These are phyloP conservation scores for Laterallus jamaicensis DNA, from an alignment of 2,113 vertebrate species.

Conservation along the genomic window DNA sequence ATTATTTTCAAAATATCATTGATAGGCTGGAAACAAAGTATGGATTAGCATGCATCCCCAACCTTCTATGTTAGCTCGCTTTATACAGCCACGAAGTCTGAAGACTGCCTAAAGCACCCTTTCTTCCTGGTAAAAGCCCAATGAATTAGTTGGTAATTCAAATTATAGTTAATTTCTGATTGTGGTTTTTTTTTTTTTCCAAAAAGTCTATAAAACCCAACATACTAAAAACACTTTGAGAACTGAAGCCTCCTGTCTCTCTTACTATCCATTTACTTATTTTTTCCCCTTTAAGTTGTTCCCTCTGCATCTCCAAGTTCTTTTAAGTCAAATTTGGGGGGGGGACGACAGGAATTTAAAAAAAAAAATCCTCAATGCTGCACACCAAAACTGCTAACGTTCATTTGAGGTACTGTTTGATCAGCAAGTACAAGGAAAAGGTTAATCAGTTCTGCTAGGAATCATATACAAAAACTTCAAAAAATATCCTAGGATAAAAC, in stretches of 20 bases:
- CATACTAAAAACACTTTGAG: neutral
- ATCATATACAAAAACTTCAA: neutral
- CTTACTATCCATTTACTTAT: neutral
- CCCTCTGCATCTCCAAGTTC: neutral
- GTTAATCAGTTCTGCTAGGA: neutral
- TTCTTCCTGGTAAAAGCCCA: neutral
- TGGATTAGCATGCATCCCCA: neutral
- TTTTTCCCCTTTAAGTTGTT: neutral
- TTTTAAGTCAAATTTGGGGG: neutral
- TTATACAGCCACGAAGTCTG: neutral
- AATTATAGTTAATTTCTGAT: neutral
- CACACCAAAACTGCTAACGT: neutral
- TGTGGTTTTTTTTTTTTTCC: neutral
- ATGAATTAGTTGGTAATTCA: neutral
- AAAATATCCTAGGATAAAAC: neutral
- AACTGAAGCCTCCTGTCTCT: neutral
- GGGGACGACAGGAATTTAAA: neutral
- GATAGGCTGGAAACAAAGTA: neutral
- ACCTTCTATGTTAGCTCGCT: neutral
- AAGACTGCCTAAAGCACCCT: neutral
- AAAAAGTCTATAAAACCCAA: neutral
- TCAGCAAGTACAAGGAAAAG: neutral
- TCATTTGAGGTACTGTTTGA: neutral
- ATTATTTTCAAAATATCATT: neutral
- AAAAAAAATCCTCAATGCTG: fast-evolving